Conservation (phyloP, 2,113 vertebrate genomes). For the Myxocyprinus asiaticus region DNA sequence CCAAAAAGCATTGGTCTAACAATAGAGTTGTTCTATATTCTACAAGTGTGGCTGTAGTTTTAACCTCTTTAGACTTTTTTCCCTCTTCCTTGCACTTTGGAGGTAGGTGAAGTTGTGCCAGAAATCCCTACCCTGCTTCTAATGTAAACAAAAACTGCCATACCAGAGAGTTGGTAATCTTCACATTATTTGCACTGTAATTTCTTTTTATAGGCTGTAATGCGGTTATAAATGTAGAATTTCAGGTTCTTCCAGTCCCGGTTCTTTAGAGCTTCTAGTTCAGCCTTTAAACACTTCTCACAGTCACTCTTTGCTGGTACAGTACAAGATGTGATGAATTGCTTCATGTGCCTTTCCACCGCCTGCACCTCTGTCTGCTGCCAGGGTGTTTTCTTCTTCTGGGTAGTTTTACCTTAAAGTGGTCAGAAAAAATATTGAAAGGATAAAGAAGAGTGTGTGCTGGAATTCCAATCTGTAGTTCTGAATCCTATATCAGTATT, state of each 20-base stretch:
- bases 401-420: conserved; percentile 5
- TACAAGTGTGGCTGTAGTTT: too few species aligned
- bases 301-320: conserved; percentile 45
- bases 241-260: conserved; percentile 38
- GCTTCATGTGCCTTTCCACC: conserved; percentile 35
- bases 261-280: conserved; percentile 36
- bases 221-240: conserved; percentile 46
- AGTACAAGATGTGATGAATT: conserved; percentile 25
- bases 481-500: too few species aligned
- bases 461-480: too few species aligned
- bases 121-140: background rate
- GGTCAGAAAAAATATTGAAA: background rate
- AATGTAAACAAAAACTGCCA: conserved; percentile 2
- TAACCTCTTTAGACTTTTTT: too few species aligned
- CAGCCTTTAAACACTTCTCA: conserved; percentile 47
- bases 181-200: conserved; percentile 15
- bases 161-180: background rate
- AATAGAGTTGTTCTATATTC: background rate
- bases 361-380: conserved; percentile 13
- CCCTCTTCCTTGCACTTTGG: too few species aligned
- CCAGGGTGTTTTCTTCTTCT: conserved; percentile 27
- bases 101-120: too few species aligned
- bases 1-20: background rate
- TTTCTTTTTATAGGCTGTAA: conserved; percentile 44
- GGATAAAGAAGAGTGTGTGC: too few species aligned